These are phyloP conservation scores for Babylonia areolata DNA, from an alignment of 1,140 invertebrate species.

Conservation along the genomic window DNA sequence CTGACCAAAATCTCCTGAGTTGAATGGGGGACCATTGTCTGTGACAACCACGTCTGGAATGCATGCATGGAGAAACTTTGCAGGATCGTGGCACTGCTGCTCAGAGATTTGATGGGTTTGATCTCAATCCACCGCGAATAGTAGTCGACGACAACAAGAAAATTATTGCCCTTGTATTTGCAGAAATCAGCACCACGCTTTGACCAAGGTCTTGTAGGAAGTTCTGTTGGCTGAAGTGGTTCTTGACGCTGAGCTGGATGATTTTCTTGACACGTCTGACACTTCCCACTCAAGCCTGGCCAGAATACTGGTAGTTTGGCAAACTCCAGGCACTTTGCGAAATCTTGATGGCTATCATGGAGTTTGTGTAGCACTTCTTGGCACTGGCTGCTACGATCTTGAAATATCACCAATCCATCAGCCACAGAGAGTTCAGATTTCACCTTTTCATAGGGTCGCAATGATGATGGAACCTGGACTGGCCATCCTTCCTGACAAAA, in stretches of 20 bases:
- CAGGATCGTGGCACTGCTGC: not conserved
- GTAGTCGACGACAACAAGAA: not conserved
- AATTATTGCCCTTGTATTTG: not conserved
- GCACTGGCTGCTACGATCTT: not conserved
- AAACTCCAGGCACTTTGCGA: not conserved
- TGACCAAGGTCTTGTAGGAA: not conserved
- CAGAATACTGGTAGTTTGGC: not conserved
- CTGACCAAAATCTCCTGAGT: slow-evolving; percentile 68
- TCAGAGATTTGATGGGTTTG: slow-evolving; percentile 31
- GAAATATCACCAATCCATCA: not conserved
- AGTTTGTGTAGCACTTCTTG: not conserved
- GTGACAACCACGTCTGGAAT: slow-evolving; percentile 67
- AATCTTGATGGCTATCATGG: not conserved
- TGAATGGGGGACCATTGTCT: slow-evolving; percentile 76
- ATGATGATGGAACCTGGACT: too few species aligned
- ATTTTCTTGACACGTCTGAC: not conserved
- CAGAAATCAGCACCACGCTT: not conserved
- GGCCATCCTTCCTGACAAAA: not conserved
- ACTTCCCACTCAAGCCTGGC: not conserved
- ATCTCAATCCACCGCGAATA: slow-evolving; percentile 4
- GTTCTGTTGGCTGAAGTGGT: not conserved
- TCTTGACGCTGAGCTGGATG: not conserved
- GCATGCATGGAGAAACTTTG: not conserved
- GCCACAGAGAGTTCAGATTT: not conserved
- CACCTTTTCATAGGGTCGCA: not conserved